Base-by-base conservation (phyloP, 2,797 vertebrate genomes). In the Lophius americanus region DNA sequence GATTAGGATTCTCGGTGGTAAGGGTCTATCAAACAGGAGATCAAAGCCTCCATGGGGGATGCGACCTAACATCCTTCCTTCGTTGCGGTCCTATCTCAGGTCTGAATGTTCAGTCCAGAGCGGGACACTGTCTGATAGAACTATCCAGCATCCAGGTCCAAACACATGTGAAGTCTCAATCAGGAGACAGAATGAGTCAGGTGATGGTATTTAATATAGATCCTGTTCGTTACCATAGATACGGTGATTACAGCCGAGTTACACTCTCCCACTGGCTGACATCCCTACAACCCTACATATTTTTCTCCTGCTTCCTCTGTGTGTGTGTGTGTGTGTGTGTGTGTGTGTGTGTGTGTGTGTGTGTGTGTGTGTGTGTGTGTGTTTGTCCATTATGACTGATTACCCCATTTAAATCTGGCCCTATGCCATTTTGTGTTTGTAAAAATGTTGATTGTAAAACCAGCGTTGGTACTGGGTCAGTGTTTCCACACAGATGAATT, bases 61-160 rank as follows among this genome's bases (percentile, higher is more conserved):
- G 63, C 60, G 71, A 67, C 57, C 69, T 78, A 50, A 51, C 63
- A 77, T 65, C 64, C 51, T 56, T 50, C 42, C 42, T 51, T 53
- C 33, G 43, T 60, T 6, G 9, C 68, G 66, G 78, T 58, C 75
- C 64, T 62, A 70, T 62, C 85, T 81, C 70, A 77, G 76, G 75
- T 72, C 71, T 82, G 52, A 64, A 77, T 84, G 84, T 71, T 60
- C 57, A 56, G 67, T 82, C 75, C 68, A 62, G 52, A 58, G 61
- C 9, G 76, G 75, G 64, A 78, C 70, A 51, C 36, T 71, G 79
- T 85, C 85, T 80, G 83, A 72, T 73, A 42, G 74, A 73, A 90
- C 70, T 7, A 50, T 48, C 75, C 69, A 43, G 76, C 47, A 75
- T 85, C 73, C 50, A 62, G 79, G 79, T 69, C 79, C 61, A 76